These are phyloP conservation scores for Cephalopachus bancanus DNA, from an alignment of 2,797 vertebrate genomes.

Conservation along the genomic window DNA sequence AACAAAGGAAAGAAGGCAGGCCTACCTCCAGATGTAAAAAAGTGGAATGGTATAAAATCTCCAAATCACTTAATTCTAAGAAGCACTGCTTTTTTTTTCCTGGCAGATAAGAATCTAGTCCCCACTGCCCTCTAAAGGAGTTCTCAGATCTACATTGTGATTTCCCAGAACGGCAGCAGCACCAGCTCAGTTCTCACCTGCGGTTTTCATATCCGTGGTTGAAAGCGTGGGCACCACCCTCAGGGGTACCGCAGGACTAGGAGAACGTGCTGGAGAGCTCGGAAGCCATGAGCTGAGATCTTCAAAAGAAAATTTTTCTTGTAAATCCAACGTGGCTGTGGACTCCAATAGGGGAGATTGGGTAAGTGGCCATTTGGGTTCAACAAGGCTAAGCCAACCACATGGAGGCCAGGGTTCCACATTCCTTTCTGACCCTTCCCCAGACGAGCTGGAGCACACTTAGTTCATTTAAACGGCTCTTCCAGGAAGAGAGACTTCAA, in stretches of 20 bases:
- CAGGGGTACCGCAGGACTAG: conserved; percentile 92
- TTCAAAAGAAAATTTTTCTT: conserved; percentile 84
- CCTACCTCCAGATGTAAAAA: neutral
- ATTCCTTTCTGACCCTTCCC: conserved; percentile 78
- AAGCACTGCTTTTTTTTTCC: neutral
- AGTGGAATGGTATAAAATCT: neutral
- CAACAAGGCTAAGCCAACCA: conserved; percentile 62
- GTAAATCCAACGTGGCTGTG: conserved; percentile 80
- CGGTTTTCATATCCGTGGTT: conserved; percentile 97
- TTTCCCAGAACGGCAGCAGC: rapidly evolving
- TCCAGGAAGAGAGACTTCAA: conserved; percentile 79
- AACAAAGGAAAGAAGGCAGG: neutral
- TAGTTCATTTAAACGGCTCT: conserved; percentile 75
- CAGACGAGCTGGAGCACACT: conserved; percentile 67
- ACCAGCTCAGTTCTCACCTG: conserved; percentile 89
- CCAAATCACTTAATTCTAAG: neutral
- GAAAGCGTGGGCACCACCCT: conserved; percentile 95
- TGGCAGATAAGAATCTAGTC: neutral
- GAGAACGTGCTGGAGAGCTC: conserved; percentile 92
- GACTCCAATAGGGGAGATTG: conserved; percentile 71
- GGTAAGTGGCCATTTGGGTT: conserved; percentile 51
- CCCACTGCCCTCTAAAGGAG: neutral
- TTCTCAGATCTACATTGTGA: neutral
- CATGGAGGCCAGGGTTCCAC: conserved; percentile 74
- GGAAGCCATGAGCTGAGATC: conserved; percentile 91